Conservation (phyloP, 2,888 invertebrate genomes). For the Platycheirus albimanus region DNA sequence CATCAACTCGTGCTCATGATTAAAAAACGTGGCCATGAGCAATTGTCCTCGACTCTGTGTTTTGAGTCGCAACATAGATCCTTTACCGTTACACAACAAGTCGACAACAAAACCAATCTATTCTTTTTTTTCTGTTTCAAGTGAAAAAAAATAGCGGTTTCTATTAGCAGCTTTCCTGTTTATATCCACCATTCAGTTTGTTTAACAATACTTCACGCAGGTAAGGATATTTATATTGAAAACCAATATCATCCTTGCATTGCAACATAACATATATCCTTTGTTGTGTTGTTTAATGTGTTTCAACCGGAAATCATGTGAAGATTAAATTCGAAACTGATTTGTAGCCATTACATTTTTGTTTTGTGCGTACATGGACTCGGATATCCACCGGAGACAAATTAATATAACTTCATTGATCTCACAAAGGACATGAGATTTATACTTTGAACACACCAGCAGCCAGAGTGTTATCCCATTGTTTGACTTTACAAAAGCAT, state of each 20-base stretch:
- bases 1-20: conserved; percentile 35
- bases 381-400: not conserved
- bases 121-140: conserved; percentile 3
- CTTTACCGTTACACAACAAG: conserved; percentile 12
- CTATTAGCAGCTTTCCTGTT: conserved; percentile 6
- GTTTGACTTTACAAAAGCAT: not conserved
- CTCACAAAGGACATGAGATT: not conserved
- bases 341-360: not conserved
- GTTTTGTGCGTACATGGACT: not conserved
- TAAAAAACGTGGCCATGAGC: conserved; percentile 48
- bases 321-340: conserved; percentile 12
- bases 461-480: not conserved
- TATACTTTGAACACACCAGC: not conserved
- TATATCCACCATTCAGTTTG: not conserved
- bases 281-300: not conserved
- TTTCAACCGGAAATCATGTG: conserved; percentile 1
- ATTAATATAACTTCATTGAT: conserved; percentile 6
- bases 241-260: conserved; percentile 1
- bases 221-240: not conserved
- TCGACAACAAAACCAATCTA: not conserved
- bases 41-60: conserved; percentile 40
- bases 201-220: conserved; percentile 2
- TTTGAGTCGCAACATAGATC: conserved; percentile 12
- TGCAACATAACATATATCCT: too few relatives aligned
- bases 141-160: conserved; percentile 8